Base-by-base conservation (phyloP, 2,888 invertebrate species). In the Monoplex corrugatus region DNA sequence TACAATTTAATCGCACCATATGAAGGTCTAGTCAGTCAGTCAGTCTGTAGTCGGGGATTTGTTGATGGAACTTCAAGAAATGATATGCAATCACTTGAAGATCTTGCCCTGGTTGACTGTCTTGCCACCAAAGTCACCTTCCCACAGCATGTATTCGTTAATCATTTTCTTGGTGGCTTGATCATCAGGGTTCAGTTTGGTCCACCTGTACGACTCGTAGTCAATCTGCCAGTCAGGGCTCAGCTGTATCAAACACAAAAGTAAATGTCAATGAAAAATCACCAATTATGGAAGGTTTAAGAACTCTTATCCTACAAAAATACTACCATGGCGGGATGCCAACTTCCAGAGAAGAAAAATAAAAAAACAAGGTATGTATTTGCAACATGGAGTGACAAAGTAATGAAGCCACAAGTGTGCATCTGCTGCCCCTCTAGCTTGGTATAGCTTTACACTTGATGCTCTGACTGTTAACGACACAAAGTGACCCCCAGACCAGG, bases 81-180 rank as follows among this genome's bases (percentile, higher is more conserved):
- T 16, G 45, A 32, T 10, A 10, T 45, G 45, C 44, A 32, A 13
- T 92, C 97, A 99, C 97, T 99, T 99, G 97, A 99, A 99, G 96
- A 99, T 98, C 97, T 99, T 99, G 96, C 99, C 99, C 97, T 99
- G 98, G 97, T 99, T 99, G 97, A 99, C 99, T 96, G 97, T 97
- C 96, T 99, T 98, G 90, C 98, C 99, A 87, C 97, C 96, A 96
- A 98, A 98, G 96, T 99, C 98, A 91, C 99, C 99, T 93, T 97
- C 97, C 98, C 98, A 99, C 80, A 98, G 97, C 96, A 99, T 98
- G 97, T 99, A 99, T 95, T 98, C 98, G 92, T 97, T 96, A 28
- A 99, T 98, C 89, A 98, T 96, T 93, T 97, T 97, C 97, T 98
- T 99, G 88, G 98, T 98, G 95, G 98, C 97, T 89, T 97, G 97